phyloP scores from a whole-genome alignment of 2,888 invertebrate species.

The Epinotia ramella region DNA sequence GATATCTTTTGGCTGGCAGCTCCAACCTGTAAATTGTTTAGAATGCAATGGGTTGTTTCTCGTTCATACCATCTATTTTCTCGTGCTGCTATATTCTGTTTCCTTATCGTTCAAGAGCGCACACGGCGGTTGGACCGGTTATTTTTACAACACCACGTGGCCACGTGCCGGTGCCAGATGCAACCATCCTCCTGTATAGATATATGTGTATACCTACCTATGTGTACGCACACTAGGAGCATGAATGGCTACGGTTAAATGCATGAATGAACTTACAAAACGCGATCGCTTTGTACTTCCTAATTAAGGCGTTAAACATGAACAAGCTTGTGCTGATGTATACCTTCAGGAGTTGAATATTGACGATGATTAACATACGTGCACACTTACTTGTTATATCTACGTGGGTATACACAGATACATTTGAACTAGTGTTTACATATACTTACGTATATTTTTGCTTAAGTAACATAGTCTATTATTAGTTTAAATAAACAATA shows the following conservation, averaged over 20 bases:
- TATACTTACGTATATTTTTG: no score
- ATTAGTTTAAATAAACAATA: no score
- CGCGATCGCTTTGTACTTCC: constrained; percentile 9
- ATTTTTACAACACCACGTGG: constrained; percentile 41
- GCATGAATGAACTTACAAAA: constrained; percentile 28
- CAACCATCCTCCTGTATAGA: background rate
- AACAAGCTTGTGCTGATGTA: background rate
- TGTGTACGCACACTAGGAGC: background rate
- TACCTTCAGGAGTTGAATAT: no score
- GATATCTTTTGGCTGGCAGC: no score
- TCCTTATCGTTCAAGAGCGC: constrained; percentile 47
- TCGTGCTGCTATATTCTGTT: background rate
- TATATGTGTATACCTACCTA: background rate
- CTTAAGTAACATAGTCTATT: no score
- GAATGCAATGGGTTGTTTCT: no score
- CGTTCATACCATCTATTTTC: no score
- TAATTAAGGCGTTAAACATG: constrained; percentile 4
- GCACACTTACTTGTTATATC: no score
- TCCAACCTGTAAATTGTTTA: no score
- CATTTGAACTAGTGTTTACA: no score
- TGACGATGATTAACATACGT: no score
- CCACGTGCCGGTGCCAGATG: constrained; percentile 40
- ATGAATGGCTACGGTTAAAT: constrained; percentile 27
- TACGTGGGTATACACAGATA: no score
- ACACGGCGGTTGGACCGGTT: constrained; percentile 24